Evolutionary conservation across 2,113 vertebrate species (phyloP), one percentile per base, ranked within the genome.

Genomic region (Tautogolabrus adspersus): DNA sequence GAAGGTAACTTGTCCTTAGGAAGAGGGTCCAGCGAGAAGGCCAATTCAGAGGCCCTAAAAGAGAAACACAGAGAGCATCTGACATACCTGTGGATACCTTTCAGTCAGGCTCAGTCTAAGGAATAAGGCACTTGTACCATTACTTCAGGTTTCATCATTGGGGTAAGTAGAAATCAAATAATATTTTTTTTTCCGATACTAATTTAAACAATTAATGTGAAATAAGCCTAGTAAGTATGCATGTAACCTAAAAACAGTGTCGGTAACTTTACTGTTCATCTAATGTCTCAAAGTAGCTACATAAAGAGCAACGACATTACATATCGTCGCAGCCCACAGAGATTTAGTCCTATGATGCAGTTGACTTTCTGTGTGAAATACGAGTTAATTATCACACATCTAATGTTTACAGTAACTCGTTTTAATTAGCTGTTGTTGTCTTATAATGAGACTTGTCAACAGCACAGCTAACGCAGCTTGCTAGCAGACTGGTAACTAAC

Each of bases 1-100:
- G 95, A 90, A 1, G 96, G 97, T 71, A 98, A 89, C 77, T 97
- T 96, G 3, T 92, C 93, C 67, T 97, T 89, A 9, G 96, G 96
- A 82, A 99, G 92, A 6, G 95, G 92, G 0, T 95, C 95, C 66
- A 99, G 89, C 8, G 97, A 95, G 83, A 98, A 98, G 0, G 97
- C 97, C 83, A 99, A 74, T 75, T 99, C 97, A 18, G 97, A 97
- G 22, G 97, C 97, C 98, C 98, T 99, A 62, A 19, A 85, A 82
- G 15, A 40, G 23, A 63, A 76, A 76, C 37, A 79, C n/a, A 58
- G 5, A 15, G 9, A 74, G 10, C 34, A 16, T 15, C 11, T 34
- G 40, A 58, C 13, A 54, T 7, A 62, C 51, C 22, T 15, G 22
- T 57, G 9, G 1, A 21, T 0, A 11, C 8, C 40, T 44, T 34